Percentiles rank a stretch among this genome's conserved stretches.
Evolutionary conservation across 2,888 invertebrate species (phyloP).

Genomic region (Caenorhabditis plicata): DNA sequence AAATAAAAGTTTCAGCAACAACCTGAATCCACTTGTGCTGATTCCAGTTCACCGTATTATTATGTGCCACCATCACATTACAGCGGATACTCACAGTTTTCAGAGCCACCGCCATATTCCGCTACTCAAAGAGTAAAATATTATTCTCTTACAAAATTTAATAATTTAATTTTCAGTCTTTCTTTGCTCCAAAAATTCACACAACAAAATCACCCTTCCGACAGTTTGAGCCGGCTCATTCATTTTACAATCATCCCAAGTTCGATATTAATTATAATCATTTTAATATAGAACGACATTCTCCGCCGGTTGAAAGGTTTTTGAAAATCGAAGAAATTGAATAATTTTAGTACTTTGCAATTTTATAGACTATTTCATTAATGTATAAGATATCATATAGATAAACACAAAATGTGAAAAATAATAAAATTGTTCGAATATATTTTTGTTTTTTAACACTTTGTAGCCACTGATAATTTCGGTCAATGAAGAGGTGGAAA

Average conservation of each 20-base stretch:
- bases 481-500: too few relatives aligned
- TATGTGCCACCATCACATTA: conserved; percentile 33
- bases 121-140: neutral
- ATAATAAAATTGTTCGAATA: too few relatives aligned
- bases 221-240: conserved; percentile 26
- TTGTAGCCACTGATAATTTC: too few relatives aligned
- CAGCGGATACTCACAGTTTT: conserved; percentile 7
- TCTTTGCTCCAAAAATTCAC: conserved; percentile 40
- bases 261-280: conserved; percentile 22
- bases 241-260: too few relatives aligned
- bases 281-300: too few relatives aligned
- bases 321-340: conserved; percentile 42
- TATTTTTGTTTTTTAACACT: too few relatives aligned
- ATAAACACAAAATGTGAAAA: too few relatives aligned
- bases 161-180: conserved; percentile 17
- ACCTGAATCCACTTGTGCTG: conserved; percentile 22
- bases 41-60: conserved; percentile 23
- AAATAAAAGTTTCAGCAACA: conserved; percentile 17
- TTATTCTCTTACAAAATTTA: too few relatives aligned
- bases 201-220: conserved; percentile 33
- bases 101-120: conserved; percentile 37
- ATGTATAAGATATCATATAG: too few relatives aligned
- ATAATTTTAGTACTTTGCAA: too few relatives aligned
- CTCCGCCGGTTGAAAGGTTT: conserved; percentile 27
- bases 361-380: too few relatives aligned